A percentile compares a stretch with the other conserved stretches of the same genome.
These are phyloP conservation scores for Prorops nasuta DNA, from an alignment of 1,140 invertebrate species.

Conservation along the genomic window DNA sequence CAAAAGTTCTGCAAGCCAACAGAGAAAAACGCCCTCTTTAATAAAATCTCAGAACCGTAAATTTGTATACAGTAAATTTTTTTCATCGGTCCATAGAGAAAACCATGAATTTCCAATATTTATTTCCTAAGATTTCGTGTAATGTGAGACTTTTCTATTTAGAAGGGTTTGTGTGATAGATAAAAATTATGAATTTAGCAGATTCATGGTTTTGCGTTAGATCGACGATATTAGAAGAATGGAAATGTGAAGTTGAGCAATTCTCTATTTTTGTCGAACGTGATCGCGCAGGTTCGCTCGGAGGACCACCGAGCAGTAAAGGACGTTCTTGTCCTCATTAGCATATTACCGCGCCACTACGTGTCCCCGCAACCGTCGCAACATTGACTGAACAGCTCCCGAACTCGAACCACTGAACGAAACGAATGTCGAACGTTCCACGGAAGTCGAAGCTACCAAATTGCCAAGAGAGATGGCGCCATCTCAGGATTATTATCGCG, in stretches of 20 bases:
- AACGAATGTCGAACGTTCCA: too few relatives aligned
- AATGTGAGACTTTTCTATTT: too few relatives aligned
- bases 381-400: too few relatives aligned
- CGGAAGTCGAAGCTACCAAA: too few relatives aligned
- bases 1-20: constrained; percentile 79
- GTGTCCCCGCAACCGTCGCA: constrained; percentile 10
- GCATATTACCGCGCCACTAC: constrained; percentile 33
- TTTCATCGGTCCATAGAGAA: too few relatives aligned
- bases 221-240: background rate
- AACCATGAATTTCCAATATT: too few relatives aligned
- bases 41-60: background rate
- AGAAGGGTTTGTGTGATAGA: too few relatives aligned
- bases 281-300: constrained; percentile 25
- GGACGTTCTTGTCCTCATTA: constrained; percentile 31
- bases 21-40: background rate
- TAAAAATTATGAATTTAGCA: background rate
- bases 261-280: constrained; percentile 21
- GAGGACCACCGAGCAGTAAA: constrained; percentile 23
- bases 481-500: constrained; percentile 24
- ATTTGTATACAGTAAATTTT: constrained; percentile 2
- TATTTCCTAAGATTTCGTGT: too few relatives aligned
- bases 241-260: background rate
- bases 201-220: background rate
- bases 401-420: too few relatives aligned
- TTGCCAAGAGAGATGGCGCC: constrained; percentile 5